phyloP scores from a whole-genome alignment of 2,113 vertebrate genomes.

The Tympanuchus pallidicinctus region DNA sequence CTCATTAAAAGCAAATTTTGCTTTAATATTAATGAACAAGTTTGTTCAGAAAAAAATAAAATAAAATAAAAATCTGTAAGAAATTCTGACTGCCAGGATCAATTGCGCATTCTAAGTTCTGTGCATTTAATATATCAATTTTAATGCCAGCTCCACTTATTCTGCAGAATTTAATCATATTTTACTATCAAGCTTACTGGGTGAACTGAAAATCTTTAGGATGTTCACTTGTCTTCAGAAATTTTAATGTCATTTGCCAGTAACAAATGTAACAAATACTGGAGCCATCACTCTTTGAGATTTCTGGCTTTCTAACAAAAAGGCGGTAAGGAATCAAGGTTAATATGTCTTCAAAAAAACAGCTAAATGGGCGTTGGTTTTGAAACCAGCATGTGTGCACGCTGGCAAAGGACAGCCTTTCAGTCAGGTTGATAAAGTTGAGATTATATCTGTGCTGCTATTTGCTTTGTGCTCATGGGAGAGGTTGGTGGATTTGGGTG shows the following conservation, averaged over 20 bases:
- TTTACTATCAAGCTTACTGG: neutral
- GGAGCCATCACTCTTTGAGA: neutral
- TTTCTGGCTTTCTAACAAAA: neutral
- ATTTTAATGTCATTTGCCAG: neutral
- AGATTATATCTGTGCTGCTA: rapidly evolving
- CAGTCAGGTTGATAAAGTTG: neutral
- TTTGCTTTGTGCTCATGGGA: neutral
- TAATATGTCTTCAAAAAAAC: neutral
- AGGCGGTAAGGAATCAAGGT: neutral
- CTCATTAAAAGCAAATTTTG: neutral
- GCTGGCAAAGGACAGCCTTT: neutral
- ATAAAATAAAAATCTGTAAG: too few relatives aligned
- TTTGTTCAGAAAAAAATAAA: neutral
- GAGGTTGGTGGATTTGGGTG: neutral
- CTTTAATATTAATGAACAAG: neutral
- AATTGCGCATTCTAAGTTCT: neutral
- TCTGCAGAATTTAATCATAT: neutral
- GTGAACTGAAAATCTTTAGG: neutral
- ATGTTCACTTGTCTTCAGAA: neutral
- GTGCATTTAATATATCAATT: neutral
- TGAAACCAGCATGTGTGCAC: rapidly evolving
- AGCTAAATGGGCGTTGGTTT: rapidly evolving
- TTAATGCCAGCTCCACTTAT: neutral
- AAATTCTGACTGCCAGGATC: neutral
- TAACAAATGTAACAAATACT: neutral